Evolutionary conservation across 1,140 invertebrate genomes (phyloP), one percentile per base, ranked within the genome.

Genomic region (Bombus ignitus): DNA sequence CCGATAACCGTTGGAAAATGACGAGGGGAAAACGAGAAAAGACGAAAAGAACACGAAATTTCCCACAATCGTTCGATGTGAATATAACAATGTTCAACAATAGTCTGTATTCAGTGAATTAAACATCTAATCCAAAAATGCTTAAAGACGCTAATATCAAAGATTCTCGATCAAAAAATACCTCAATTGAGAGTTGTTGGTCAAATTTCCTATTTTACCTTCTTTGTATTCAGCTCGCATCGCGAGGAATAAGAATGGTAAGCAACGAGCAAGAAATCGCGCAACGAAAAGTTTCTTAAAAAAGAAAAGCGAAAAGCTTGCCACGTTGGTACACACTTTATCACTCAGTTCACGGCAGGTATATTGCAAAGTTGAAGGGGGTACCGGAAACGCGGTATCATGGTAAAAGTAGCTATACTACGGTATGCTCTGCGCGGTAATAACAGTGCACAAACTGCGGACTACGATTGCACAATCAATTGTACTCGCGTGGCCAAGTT

Each of bases 281-380:
- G 9, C 4, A 12, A 18, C 15, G 10, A 35, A 62, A 72, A 32
- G 37, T 59, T 15, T 18, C 22, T 42, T 32, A 2, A 25, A 73
- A 62, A 73, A 47, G 42, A 42, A 68, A 68, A 35, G 25, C 0
- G 28, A n/a, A 37, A 39, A 66, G 32, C 47, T 53, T 53, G 62
- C 18, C 6, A 72, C 28, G 12, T 18, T 22, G 39, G 32, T 81
- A 35, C 1, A 47, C 77, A 28, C 68, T 81, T 81, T 47, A 32
- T 72, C 70, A 28, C 53, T 59, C n/a, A 28, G 42, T n/a, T 81
- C n/a, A 32, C 37, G 12, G 3, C 59, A 62, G 59, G 59, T 62
- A 12, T n/a, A 65, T 75, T 75, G 71, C 81, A 15, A 82, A 82
- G 81, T 82, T 65, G 71, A 74, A 82, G 74, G 81, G 37, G 6